Evolutionary conservation across 37 sponge, comb jelly and placozoan species (phyloP), one percentile per base, ranked within the genome.

Genomic region (Chondrilla cf. caribensis): DNA sequence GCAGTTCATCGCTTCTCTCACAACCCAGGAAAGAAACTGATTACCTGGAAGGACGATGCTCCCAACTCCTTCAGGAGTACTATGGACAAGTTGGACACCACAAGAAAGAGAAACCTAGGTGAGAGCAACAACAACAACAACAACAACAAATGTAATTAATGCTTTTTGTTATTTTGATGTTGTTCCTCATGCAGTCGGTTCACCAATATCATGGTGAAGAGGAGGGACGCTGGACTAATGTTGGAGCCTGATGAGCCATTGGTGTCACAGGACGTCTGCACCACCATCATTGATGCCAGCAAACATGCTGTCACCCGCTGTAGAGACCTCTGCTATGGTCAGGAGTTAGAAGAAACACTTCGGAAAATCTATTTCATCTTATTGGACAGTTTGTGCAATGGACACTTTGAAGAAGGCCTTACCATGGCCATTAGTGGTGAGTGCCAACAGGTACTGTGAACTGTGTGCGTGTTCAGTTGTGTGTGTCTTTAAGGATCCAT

Each of bases 241-340:
- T 7, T 19, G 29, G 64, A 9, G 6, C 8, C 64, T 7, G 93
- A 87, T 0, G 91, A 93, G 78, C 75, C 81, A 18, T 87, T 82
- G 40, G 76, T 96, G 8, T 93, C 96, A 25, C 84, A 90, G 76
- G 94, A 93, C 36, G 91, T 93, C 51, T 87, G 87, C 31, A 83
- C 89, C 19, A 86, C 67, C 21, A 41, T 96, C 9, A 77, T 96
- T 19, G 57, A 81, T 79, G 94, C 84, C 51, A 84, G 84, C 60
- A 93, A 88, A 75, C 43, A 58, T 28, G 81, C 89, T 25, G 81
- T 93, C 71, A 88, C 51, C 25, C 91, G 96, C 58, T 92, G 92
- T 26, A 60, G 77, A 42, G 83, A 78, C 41, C 91, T 94, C 31
- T 38, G 81, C 76, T 38, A 17, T 38, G 89, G 86, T 29, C 58